Conservation (phyloP, 2,888 invertebrate genomes). For the Rhingia campestris region DNA sequence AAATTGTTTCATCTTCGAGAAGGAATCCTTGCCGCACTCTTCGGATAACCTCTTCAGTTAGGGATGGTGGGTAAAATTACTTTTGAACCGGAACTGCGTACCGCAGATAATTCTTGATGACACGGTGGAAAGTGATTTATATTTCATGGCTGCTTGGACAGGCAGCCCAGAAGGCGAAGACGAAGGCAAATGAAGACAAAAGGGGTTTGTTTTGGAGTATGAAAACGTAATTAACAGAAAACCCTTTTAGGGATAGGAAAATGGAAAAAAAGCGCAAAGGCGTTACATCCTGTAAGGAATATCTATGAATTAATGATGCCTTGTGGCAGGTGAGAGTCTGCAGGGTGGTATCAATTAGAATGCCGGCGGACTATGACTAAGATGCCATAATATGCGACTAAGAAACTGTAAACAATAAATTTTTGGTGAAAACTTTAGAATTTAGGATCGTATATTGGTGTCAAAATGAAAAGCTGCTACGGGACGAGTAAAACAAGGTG, state of each 20-base stretch:
- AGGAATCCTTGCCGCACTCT: conserved; percentile 11
- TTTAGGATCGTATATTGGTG: no score
- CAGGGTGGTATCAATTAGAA: conserved; percentile 62
- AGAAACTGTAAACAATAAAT: no score
- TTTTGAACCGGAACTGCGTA: conserved; percentile 64
- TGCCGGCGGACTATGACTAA: conserved; percentile 28
- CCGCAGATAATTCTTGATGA: conserved; percentile 71
- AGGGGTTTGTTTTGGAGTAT: conserved; percentile 42
- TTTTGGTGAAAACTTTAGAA: no score
- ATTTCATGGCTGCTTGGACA: conserved; percentile 72
- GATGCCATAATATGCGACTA: conserved; percentile 57
- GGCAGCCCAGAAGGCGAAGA: conserved; percentile 12
- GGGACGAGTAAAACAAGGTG: no score
- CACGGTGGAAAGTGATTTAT: conserved; percentile 72
- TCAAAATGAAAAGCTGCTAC: no score
- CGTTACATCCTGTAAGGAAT: neutral
- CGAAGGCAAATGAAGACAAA: conserved; percentile 23
- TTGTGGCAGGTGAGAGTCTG: conserved; percentile 20
- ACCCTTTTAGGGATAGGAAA: conserved; percentile 32
- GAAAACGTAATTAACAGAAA: conserved; percentile 70
- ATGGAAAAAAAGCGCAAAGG: conserved; percentile 10
- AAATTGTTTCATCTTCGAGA: conserved; percentile 50
- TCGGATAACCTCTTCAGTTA: conserved; percentile 45
- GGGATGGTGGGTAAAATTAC: conserved; percentile 49
- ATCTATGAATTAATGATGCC: conserved; percentile 46